These are phyloP conservation scores for Solen grandis DNA, from an alignment of 1,140 invertebrate species.

Conservation along the genomic window DNA sequence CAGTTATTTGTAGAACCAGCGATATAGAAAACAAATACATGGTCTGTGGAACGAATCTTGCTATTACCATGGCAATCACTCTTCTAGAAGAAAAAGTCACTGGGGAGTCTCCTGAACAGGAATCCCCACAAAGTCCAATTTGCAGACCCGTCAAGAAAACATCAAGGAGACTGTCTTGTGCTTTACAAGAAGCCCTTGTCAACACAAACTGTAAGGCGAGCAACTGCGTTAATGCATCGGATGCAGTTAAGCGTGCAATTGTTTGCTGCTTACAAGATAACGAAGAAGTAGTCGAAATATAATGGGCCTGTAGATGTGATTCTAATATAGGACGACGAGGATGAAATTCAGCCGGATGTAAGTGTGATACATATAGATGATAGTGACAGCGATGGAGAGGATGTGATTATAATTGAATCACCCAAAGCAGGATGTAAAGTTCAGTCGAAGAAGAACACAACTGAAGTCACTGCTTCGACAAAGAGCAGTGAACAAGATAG, in stretches of 20 bases:
- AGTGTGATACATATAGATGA: background rate
- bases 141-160: background rate
- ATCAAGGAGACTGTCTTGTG: conserved; percentile 10
- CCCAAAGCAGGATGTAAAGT: too few relatives aligned
- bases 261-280: conserved; percentile 9
- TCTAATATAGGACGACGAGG: conserved; percentile 6
- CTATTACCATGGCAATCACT: background rate
- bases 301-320: background rate
- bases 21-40: too few relatives aligned
- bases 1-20: too few relatives aligned
- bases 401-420: conserved; percentile 34
- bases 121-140: background rate
- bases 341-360: background rate
- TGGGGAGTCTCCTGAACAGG: background rate
- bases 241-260: conserved; percentile 35
- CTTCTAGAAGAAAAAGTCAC: conserved; percentile 12
- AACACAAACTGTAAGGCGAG: conserved; percentile 15
- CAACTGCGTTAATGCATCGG: conserved; percentile 19
- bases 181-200: conserved; percentile 12
- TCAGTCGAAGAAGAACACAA: too few relatives aligned
- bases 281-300: background rate
- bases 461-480: too few relatives aligned
- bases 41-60: background rate
- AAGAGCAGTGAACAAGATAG: too few relatives aligned
- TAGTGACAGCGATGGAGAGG: conserved; percentile 27